Evolutionary conservation across 2,113 vertebrate species (phyloP), one percentile per base, ranked within the genome.

Genomic region (Macquaria ambigua): DNA sequence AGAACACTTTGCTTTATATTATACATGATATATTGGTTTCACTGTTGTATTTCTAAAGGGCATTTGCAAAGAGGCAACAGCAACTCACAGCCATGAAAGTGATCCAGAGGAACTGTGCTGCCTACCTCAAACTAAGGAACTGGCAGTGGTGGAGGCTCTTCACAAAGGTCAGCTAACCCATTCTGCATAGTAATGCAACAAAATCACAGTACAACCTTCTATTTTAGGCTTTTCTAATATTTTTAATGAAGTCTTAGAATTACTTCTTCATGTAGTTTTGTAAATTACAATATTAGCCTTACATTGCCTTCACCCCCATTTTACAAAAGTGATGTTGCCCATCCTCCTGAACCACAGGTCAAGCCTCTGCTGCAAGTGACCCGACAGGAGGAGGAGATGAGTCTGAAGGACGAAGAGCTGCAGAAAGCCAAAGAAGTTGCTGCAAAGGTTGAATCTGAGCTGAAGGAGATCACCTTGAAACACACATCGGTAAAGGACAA

Each of bases 101-200:
- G 71, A 98, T 99, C 77, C 98, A 99, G 96, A 97, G 98, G 87
- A 99, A 99, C 95, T 99, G 98, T 23, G 98, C 98, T 3, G 98
- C 98, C 58, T 99, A 99, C 94, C 92, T 99, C 91, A 99, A 99
- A 91, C 97, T 99, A 62, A 94, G 98, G 25, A 99, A 99, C 96
- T 99, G 98, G 98, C 98, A 99, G 56, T 99, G 98, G 98, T 99
- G 98, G 98, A 96, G 98, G 53, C 93, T 99, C 59, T 99, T 99
- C 94, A 99, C 98, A 79, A 99, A 99, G 98, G 98, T 98, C 91
- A 77, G 64, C 15, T 58, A 0, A 15, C 71, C 71, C 8, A 21
- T 59, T 77, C 31, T 48, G 16, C 31, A 66, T 5, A 0, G 23
- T n/a, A 34, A 31, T 23, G 9, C 14, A 64, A 37, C 37, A 50